Evolutionary conservation across 2,113 vertebrate genomes (phyloP).

Genomic region (Gasterosteus aculeatus): DNA sequence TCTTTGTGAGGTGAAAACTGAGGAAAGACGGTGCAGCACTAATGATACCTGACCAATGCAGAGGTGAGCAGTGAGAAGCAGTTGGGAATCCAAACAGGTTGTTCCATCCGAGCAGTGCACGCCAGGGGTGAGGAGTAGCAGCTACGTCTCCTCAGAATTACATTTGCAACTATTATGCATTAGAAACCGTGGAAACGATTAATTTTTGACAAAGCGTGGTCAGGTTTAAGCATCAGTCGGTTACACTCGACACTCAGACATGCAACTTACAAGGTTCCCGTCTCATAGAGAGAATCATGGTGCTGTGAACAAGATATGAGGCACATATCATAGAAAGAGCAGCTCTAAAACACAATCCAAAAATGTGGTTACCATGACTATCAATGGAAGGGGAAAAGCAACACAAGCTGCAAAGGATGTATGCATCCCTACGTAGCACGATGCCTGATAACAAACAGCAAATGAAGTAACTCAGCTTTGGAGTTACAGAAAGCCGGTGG

Average conservation of each 20-base stretch:
- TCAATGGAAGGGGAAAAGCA: background rate
- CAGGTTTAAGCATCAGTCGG: background rate
- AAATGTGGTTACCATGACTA: background rate
- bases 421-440: conserved; percentile 8
- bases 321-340: background rate
- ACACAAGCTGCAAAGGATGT: conserved; percentile 16
- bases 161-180: conserved; percentile 4
- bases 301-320: background rate
- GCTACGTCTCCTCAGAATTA: background rate
- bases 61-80: background rate
- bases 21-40: background rate
- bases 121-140: background rate
- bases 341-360: background rate
- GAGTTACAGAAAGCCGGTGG: conserved; percentile 34
- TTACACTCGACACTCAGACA: background rate
- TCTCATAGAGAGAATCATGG: background rate
- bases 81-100: background rate
- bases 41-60: background rate
- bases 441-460: conserved; percentile 39
- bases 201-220: background rate
- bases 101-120: conserved; percentile 13
- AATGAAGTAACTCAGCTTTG: conserved; percentile 19
- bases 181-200: background rate
- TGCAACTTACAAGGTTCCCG: background rate
- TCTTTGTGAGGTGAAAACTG: background rate